Conservation (phyloP, 2,888 invertebrate genomes). For the Agrotis clavis region DNA sequence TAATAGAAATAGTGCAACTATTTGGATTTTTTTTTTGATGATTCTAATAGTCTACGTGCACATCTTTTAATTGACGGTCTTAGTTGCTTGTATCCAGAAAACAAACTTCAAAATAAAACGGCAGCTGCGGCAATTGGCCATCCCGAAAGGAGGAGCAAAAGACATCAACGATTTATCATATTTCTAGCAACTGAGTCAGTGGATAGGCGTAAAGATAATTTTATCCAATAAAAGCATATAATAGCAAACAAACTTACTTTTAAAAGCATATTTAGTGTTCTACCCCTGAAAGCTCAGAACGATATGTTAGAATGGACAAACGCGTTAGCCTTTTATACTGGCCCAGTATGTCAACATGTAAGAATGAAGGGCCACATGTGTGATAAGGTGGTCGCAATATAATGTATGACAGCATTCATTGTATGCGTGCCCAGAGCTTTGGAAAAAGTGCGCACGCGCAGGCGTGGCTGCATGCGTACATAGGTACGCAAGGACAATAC, state of each 20-base stretch:
- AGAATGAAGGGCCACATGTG: conserved; percentile 74
- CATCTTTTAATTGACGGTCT: too few relatives aligned
- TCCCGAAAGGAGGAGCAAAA: conserved; percentile 1
- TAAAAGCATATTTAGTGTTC: conserved; percentile 80
- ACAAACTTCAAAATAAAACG: too few relatives aligned
- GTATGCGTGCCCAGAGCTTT: conserved; percentile 63
- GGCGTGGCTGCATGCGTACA: conserved; percentile 58
- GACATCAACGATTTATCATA: conserved; percentile 7
- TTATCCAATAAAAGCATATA: not conserved
- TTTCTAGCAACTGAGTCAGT: not conserved
- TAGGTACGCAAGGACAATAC: conserved; percentile 65
- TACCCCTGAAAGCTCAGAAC: conserved; percentile 75
- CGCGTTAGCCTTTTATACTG: conserved; percentile 82
- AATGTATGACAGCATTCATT: conserved; percentile 73
- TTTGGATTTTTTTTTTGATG: too few relatives aligned
- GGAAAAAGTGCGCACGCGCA: conserved; percentile 57
- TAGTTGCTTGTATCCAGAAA: too few relatives aligned
- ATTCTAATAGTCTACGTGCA: too few relatives aligned
- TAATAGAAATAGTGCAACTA: too few relatives aligned
- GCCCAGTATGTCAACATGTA: conserved; percentile 70
- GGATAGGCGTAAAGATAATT: too few relatives aligned
- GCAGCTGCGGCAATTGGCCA: not conserved
- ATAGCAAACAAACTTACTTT: conserved; percentile 79
- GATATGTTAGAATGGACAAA: conserved; percentile 73
- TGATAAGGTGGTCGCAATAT: conserved; percentile 73